Base-by-base conservation (phyloP, 2,888 invertebrate species). In the Ichneumoninae sp. region DNA sequence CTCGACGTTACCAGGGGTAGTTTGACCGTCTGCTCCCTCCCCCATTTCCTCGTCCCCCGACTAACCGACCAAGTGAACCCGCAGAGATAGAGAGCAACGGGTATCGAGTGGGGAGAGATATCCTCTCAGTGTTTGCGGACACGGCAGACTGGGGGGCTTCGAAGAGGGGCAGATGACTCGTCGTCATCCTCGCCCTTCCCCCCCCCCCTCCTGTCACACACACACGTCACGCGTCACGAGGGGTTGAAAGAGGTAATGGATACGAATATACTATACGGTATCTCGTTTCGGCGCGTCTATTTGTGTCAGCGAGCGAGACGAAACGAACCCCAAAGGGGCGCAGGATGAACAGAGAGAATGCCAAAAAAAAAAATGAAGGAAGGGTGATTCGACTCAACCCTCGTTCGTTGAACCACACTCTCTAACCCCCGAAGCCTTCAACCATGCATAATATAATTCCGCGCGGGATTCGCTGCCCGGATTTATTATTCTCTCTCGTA, bases 201-300 rank as follows among this genome's bases (percentile, higher is more conserved):
- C 36, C 36, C 36, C 36, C 81, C 74, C 40, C 22, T 10, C 16
- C 50, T 54, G 57, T 70, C 65, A 36, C 65, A 47, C 44, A 83
- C 75, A 70, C 75, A 84, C 82, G 79, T 86, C 83, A 81, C 83
- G 54, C 84, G 85, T 75, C 44, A 80, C 79, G 79, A 75, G 86
- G 86, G 84, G 84, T 85, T 83, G 85, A 87, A 87, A 87, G 69
- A 89, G 87, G 90, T 90, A 91, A 91, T 89, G 91, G 90, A 91
- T 91, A 90, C 87, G 89, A 86, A 70, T 78, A 78, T 81, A 63
- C 52, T 33, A 44, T 36, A 52, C n/a, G 57, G 50, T 79, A 36
- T 82, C 73, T 69, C 83, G 52, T 83, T 85, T 81, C 81, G 70
- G 30, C 44, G 74, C 52, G 78, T 79, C 78, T 82, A 78, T 82